Evolutionary conservation across 2,888 invertebrate genomes (phyloP), one percentile per base, ranked within the genome.

Genomic region (Lepidonotus clava): DNA sequence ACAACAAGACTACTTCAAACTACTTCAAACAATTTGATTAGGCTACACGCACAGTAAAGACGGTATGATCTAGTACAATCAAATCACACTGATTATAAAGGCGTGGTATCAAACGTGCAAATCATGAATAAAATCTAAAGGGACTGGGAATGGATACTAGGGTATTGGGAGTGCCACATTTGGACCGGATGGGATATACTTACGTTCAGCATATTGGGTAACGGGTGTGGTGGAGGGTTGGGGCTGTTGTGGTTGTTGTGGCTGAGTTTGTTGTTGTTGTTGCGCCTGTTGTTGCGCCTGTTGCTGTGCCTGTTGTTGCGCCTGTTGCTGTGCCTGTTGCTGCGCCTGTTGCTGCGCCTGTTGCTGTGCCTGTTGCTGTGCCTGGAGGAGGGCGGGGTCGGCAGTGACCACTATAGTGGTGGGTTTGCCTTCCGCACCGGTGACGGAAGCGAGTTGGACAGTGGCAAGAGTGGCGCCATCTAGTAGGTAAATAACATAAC

Each of bases 191-290:
- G n/a, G n/a, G n/a, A n/a, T n/a, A 34, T 71, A 80, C 80, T 80
- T 80, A 80, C 80, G 80, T 80, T 80, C 80, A 21, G 80, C 46
- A 51, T 80, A 80, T 46, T 80, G 80, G 11, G 80, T 80, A 18
- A 80, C 24, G 46, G 80, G 80, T 24, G 80, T 41, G 11, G 80
- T 41, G 24, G 80, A 80, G 11, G 41, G 80, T 80, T 80, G 80
- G 32, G 80, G 80, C 21, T 80, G 80, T 28, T 41, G 41, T 1
- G 28, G 1, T 80, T 80, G 80, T 32, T 41, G 46, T 32, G 21
- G 46, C 28, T 41, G 80, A 41, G 41, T 41, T 6, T 41, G 46
- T 51, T 80, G 80, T 28, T 80, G 80, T 24, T 80, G 80, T 34
- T 46, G 46, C 6, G 41, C 46, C 21, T 41, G 41, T 38, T 71